A percentile compares a stretch with the other conserved stretches of the same genome.
phyloP scores from a whole-genome alignment of 2,797 vertebrate species.

The Phrynocephalus forsythii region DNA sequence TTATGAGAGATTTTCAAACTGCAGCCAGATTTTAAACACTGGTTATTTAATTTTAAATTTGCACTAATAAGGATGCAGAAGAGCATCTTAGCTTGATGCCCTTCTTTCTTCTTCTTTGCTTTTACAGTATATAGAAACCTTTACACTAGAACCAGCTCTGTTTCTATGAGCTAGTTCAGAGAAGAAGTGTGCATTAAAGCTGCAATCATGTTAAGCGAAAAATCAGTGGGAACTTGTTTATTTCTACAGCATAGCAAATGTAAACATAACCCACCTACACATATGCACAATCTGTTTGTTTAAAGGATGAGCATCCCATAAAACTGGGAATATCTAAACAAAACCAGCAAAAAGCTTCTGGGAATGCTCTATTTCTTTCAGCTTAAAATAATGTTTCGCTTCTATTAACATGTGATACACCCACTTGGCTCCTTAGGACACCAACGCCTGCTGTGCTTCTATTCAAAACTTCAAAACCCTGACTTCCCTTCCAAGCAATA shows the following conservation, averaged over 20 bases:
- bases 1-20: no score
- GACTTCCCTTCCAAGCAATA: slow-evolving; percentile 62
- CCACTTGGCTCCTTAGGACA: slow-evolving; percentile 48
- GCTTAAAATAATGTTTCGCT: slow-evolving; percentile 39
- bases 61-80: slow-evolving; percentile 24
- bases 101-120: not conserved
- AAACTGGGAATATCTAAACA: slow-evolving; percentile 36
- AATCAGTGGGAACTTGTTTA: not conserved
- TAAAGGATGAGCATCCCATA: slow-evolving; percentile 6
- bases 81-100: not conserved
- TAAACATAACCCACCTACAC: slow-evolving; percentile 10
- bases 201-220: not conserved
- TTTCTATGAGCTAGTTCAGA: not conserved
- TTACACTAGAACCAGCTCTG: not conserved
- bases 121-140: not conserved
- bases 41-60: not conserved
- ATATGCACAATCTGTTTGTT: not conserved
- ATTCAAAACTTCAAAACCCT: slow-evolving; percentile 49
- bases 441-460: slow-evolving; percentile 63
- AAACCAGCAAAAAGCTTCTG: slow-evolving; percentile 20
- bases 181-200: not conserved
- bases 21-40: slow-evolving; percentile 3
- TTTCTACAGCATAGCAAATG: not conserved
- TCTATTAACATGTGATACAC: slow-evolving; percentile 45
- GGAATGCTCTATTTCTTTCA: slow-evolving; percentile 24